phyloP scores from a whole-genome alignment of 1,140 invertebrate species.

The Nymphalis io region DNA sequence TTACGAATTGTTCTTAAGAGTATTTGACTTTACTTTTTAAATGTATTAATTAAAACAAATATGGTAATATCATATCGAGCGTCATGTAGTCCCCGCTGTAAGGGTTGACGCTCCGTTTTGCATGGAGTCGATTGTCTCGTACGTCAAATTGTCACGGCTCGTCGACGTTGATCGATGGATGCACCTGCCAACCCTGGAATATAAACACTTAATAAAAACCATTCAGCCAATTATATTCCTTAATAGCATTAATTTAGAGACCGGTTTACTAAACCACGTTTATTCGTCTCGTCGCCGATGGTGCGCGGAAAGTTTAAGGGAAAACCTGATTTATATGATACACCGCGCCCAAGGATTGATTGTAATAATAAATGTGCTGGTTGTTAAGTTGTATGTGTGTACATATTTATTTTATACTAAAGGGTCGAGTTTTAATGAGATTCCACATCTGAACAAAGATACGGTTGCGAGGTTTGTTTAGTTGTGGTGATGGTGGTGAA shows the following conservation, averaged over 20 bases:
- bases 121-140: constrained; percentile 74
- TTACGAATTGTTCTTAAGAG: no score
- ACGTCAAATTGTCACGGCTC: constrained; percentile 73
- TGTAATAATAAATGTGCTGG: constrained; percentile 13
- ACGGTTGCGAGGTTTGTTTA: no score
- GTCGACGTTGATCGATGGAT: constrained; percentile 69
- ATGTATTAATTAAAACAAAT: no score
- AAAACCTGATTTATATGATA: constrained; percentile 36
- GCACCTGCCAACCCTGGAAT: constrained; percentile 65
- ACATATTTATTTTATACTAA: neutral
- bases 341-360: constrained; percentile 37
- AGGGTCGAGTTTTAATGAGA: neutral
- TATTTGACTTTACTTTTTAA: no score
- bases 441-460: no score
- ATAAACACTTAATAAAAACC: constrained; percentile 41
- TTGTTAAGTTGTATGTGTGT: neutral
- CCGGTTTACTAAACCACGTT: neutral
- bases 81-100: constrained; percentile 49
- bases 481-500: no score
- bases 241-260: constrained; percentile 1
- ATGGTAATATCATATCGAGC: neutral
- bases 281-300: neutral
- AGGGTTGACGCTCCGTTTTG: constrained; percentile 61
- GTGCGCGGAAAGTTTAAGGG: constrained; percentile 30
- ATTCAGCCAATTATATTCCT: constrained; percentile 18